Base-by-base conservation (phyloP, 2,888 invertebrate species). In the Epirrhoe alternata region DNA sequence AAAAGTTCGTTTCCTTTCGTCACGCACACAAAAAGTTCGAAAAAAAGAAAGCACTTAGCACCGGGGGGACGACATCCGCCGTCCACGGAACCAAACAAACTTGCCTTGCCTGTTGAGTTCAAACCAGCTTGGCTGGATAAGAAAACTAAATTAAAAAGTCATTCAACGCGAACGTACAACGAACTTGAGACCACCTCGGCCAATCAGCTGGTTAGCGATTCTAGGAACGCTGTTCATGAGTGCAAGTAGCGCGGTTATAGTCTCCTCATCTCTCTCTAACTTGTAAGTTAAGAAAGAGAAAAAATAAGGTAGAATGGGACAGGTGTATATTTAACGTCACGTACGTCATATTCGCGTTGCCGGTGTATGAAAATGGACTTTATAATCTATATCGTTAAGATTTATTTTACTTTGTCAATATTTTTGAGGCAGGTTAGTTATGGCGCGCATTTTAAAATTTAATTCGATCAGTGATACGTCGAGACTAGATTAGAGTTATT, bases 1-100 rank as follows among this genome's bases (percentile, higher is more conserved):
- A 78, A 85, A 82, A 81, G 78, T 83, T 85, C 81, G 80, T 86
- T 86, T 84, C 81, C 71, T 81, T 82, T 85, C 79, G 78, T 77
- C 73, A 82, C 79, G 66, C 75, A 77, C 74, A 75, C 74, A 81
- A 84, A 83, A 86, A 87, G 83, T 88, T 86, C 85, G 86, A 84
- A 86, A 83, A n/a, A 83, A 82, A 80, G 80, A 79, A 81, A 64
- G 59, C 62, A 59, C 56, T 50, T 8, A 35, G 30, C 60, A 56
- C 68, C 85, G 82, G 80, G 81, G 80, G 82, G 76, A 86, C 89
- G 81, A 86, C 89, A 81, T 82, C 82, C 88, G 84, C 79, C 80
- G 80, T 82, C 83, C 83, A 84, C 81, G 84, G 86, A 83, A 77
- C 82, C 85, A 86, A 86, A 88, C 88, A 86, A 90, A 89, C 89